Evolutionary conservation across 53 echinoderm and acorn worm species (phyloP).

Genomic region (Antedon mediterranea): DNA sequence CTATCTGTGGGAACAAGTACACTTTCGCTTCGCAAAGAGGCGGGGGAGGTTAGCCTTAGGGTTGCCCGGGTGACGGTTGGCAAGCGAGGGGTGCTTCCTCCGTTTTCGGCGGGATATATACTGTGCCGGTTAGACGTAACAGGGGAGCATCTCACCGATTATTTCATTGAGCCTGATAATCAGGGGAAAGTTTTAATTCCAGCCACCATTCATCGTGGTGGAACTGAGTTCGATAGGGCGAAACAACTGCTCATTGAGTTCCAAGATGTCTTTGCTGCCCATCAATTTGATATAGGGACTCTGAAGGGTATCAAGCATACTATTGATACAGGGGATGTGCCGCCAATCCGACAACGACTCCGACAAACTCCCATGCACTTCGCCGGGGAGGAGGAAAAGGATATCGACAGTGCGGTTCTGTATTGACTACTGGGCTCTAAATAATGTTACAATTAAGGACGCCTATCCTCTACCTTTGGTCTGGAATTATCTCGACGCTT

Average conservation of each 20-base stretch:
- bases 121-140: not conserved
- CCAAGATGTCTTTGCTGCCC: conserved; percentile 13
- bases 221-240: not conserved
- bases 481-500: not conserved
- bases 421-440: conserved; percentile 37
- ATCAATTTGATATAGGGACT: conserved; percentile 25
- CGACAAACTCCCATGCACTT: conserved; percentile 21
- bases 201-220: too few species aligned
- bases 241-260: conserved; percentile 6
- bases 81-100: conserved; percentile 2
- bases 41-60: not conserved
- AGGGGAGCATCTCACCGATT: too few species aligned
- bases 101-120: not conserved
- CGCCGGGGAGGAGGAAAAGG: conserved; percentile 16
- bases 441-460: conserved; percentile 29
- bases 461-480: conserved; percentile 52
- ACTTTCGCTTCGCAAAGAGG: conserved; percentile 2
- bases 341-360: conserved; percentile 12
- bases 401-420: conserved; percentile 33
- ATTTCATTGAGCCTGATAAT: too few species aligned
- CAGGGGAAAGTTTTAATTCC: too few species aligned
- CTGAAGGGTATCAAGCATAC: conserved; percentile 1
- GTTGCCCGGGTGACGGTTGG: conserved; percentile 5
- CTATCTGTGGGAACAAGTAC: not conserved
- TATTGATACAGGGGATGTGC: conserved; percentile 15